Evolutionary conservation across 1,140 invertebrate species (phyloP).

Genomic region (Drosophila murphyi): DNA sequence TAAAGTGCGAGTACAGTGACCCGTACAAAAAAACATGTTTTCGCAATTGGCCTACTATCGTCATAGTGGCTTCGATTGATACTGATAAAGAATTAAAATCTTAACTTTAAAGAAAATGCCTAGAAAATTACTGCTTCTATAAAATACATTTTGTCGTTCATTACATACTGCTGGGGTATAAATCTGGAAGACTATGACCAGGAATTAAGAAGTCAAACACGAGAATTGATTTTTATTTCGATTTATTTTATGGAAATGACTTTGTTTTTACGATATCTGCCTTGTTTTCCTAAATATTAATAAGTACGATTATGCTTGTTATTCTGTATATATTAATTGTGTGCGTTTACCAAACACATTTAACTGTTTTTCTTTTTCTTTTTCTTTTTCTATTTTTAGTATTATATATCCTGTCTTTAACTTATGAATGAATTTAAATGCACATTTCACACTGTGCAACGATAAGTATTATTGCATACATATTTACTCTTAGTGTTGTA

Average conservation of each 20-base stretch:
- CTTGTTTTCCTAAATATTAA: slow-evolving; percentile 43
- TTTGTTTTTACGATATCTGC: slow-evolving; percentile 32
- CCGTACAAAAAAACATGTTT: no score
- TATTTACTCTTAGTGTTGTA: slow-evolving; percentile 4
- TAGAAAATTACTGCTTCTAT: no score
- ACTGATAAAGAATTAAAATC: no score
- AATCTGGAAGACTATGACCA: neutral
- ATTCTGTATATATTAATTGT: slow-evolving; percentile 34
- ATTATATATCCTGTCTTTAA: neutral
- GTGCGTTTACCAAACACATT: slow-evolving; percentile 20
- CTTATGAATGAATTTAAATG: slow-evolving; percentile 15
- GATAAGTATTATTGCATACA: slow-evolving; percentile 19
- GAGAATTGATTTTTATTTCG: slow-evolving; percentile 19
- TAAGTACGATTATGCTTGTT: slow-evolving; percentile 49
- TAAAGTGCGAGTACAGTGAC: neutral
- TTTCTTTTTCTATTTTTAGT: slow-evolving; percentile 1
- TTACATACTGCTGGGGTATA: no score
- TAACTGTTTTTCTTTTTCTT: slow-evolving; percentile 1
- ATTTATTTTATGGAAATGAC: slow-evolving; percentile 48
- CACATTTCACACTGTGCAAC: slow-evolving; percentile 19
- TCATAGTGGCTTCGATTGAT: no score
- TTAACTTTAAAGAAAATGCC: no score
- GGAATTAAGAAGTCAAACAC: slow-evolving; percentile 1
- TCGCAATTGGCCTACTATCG: no score
- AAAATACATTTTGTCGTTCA: no score